Base-by-base conservation (phyloP, 2,888 invertebrate genomes). In the Cerceris ruficornis region DNA sequence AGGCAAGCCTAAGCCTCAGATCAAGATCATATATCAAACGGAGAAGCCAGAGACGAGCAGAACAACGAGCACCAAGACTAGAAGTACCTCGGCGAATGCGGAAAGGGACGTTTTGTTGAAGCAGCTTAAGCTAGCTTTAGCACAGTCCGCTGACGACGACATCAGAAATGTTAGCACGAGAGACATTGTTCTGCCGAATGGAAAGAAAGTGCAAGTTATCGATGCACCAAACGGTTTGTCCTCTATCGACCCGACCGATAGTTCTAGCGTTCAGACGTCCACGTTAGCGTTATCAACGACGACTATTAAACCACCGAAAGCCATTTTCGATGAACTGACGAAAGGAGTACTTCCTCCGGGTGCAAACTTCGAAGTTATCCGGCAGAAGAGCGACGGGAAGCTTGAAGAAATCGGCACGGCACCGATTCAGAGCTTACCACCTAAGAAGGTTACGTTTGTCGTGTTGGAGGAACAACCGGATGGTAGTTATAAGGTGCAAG, bases 391-490 rank as follows among this genome's bases (percentile, higher is more conserved):
- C 58, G 95, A 95, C 78, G 97, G 96, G 1, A 95, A 95, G 85
- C 92, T 96, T 0, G 96, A 97, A 87, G 95, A 95, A 88, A 94
- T 96, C 0, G 93, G 94, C 0, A 95, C 95, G 69, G 91, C 94
- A 54, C 94, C 95, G 0, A 94, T 94, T 42, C 93, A 94, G 60
- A 94, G 92, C 83, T 89, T 95, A 41, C 94, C 95, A 0, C 95
- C 95, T 81, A 97, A 97, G 92, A 97, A 97, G 90, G 97, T 97
- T 0, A 97, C 97, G 0, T 97, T 97, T 87, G 97, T 97, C 0
- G 95, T 97, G 58, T 93, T 97, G 11, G 97, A 97, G 91, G 97
- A 97, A 90, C 97, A 97, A 90, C 94, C 96, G 6, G 97, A 97
- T 87, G 97, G 97, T 7, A 96, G 96, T 39, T 96, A 96, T 83